Evolutionary conservation across 2,113 vertebrate genomes (phyloP).

Genomic region (Apteryx owenii): DNA sequence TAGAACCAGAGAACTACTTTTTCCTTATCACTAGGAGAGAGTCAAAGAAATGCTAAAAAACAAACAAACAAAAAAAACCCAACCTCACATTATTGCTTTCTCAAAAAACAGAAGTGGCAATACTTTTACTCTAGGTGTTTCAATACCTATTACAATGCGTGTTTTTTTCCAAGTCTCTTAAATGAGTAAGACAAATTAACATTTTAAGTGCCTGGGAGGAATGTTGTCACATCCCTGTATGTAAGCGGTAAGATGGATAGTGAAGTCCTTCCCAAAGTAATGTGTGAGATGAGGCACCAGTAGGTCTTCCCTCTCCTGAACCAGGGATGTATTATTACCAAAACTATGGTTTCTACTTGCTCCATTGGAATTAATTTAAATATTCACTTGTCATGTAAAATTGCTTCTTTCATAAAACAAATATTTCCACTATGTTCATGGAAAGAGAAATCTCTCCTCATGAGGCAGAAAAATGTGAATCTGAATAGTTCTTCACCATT

Average conservation of each 20-base stretch:
- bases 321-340: neutral
- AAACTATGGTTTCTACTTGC: neutral
- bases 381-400: neutral
- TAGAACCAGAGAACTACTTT: neutral
- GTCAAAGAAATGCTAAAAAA: neutral
- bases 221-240: neutral
- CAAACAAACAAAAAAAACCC: neutral
- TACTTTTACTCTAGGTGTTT: neutral
- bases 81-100: neutral
- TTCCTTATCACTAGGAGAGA: neutral
- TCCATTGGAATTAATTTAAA: neutral
- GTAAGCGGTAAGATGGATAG: neutral
- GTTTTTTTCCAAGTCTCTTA: neutral
- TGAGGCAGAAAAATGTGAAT: neutral
- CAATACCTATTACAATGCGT: neutral
- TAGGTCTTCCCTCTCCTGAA: neutral
- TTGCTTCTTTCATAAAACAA: neutral
- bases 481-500: neutral
- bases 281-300: too few species aligned
- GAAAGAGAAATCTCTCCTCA: neutral
- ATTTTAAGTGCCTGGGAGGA: neutral
- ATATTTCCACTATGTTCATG: neutral
- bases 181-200: rapidly evolving
- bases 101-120: neutral
- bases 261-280: neutral